Percentiles rank a stretch among this genome's conserved stretches.
phyloP scores from a whole-genome alignment of 2,888 invertebrate genomes.

The Herminia tarsipennalis region DNA sequence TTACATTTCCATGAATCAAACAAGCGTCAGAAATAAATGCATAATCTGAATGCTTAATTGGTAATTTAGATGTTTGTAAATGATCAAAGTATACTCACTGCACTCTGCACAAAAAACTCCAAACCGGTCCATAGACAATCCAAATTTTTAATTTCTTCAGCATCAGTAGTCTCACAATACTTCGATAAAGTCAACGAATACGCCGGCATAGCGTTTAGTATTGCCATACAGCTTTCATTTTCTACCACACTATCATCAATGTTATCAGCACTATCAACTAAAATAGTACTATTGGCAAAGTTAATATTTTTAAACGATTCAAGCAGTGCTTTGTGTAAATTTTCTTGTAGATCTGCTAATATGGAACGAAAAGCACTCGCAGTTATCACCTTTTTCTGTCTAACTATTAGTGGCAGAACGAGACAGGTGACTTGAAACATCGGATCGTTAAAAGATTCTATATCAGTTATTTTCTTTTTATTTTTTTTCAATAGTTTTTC shows the following conservation, averaged over 20 bases:
- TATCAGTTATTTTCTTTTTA: conserved; percentile 49
- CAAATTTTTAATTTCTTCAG: conserved; percentile 65
- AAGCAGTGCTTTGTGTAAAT: conserved; percentile 66
- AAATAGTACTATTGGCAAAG: conserved; percentile 55
- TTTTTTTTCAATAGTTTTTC: conserved; percentile 62
- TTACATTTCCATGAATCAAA: too few species aligned
- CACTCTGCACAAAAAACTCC: conserved; percentile 68
- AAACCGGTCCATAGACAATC: conserved; percentile 70
- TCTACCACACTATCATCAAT: conserved; percentile 60
- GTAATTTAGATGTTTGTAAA: too few species aligned
- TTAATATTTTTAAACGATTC: conserved; percentile 70
- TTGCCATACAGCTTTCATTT: conserved; percentile 60
- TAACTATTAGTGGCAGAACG: conserved; percentile 71
- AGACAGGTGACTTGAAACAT: conserved; percentile 75
- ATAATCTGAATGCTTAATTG: too few species aligned
- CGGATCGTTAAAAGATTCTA: conserved; percentile 67
- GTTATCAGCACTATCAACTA: conserved; percentile 46
- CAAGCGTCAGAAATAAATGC: too few species aligned
- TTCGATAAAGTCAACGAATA: conserved; percentile 72
- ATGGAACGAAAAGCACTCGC: conserved; percentile 69
- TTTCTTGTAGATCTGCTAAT: conserved; percentile 74
- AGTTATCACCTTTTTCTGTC: conserved; percentile 72
- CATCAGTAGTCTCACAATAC: conserved; percentile 70
- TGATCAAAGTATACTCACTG: conserved; percentile 65
- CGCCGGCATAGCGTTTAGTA: conserved; percentile 74